phyloP scores from a whole-genome alignment of 2,888 invertebrate species.

The Platycnemis pennipes region DNA sequence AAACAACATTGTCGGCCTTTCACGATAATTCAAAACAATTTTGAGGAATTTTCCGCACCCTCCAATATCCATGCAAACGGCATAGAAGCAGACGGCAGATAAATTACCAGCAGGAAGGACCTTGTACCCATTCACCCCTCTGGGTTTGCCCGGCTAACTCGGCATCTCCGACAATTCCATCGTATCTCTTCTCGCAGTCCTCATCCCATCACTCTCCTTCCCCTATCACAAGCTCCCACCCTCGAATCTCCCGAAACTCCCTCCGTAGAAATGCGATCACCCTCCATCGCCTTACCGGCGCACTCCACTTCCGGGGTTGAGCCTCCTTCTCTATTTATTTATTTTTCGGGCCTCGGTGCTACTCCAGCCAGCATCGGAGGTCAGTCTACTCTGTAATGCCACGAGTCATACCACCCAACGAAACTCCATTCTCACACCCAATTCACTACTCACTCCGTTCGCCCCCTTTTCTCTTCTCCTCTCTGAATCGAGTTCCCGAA shows the following conservation, averaged over 20 bases:
- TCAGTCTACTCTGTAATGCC: background rate
- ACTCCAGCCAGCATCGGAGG: background rate
- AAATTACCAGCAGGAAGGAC: conserved; percentile 9
- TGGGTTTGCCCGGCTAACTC: background rate
- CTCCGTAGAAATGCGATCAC: background rate
- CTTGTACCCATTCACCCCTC: background rate
- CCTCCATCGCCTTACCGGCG: conserved; percentile 37
- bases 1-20: background rate
- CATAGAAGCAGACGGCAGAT: conserved; percentile 36
- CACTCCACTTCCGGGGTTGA: conserved; percentile 28
- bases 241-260: background rate
- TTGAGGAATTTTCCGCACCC: background rate
- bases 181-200: conserved; percentile 34
- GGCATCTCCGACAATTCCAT: background rate
- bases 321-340: background rate
- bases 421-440: background rate
- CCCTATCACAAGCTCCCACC: background rate
- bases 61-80: conserved; percentile 63
- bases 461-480: conserved; percentile 25
- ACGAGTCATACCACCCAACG: background rate
- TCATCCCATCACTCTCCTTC: background rate
- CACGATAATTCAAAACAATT: conserved; percentile 23
- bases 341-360: background rate
- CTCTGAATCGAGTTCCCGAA: conserved; percentile 18
- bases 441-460: background rate